These are phyloP conservation scores for Oxytorus armatus DNA, from an alignment of 2,888 invertebrate species.

Conservation along the genomic window DNA sequence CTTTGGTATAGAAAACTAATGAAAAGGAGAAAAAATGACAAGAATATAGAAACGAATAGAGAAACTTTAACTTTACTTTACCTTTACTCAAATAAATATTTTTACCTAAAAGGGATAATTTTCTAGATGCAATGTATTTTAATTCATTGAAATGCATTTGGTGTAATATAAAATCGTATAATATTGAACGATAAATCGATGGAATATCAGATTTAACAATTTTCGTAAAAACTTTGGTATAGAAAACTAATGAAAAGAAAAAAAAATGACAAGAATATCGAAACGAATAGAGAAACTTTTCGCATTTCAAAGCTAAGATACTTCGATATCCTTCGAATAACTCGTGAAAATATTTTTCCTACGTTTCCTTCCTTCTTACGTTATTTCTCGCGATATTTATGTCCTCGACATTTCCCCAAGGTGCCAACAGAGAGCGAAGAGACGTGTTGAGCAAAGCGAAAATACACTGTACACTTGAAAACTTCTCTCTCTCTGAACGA, in stretches of 20 bases:
- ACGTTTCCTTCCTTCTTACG: slow-evolving; percentile 1
- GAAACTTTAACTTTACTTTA: no score
- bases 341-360: slow-evolving; percentile 18
- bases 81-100: no score
- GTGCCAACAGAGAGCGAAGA: slow-evolving; percentile 5
- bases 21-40: neutral
- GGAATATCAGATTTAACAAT: neutral
- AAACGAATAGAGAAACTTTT: no score
- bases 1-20: neutral
- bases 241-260: neutral
- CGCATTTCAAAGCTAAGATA: neutral
- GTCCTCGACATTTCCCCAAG: slow-evolving; percentile 54
- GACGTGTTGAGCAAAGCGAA: slow-evolving; percentile 26
- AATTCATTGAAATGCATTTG: no score
- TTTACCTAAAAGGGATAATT: no score
- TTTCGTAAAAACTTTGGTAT: neutral
- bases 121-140: no score
- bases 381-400: slow-evolving; percentile 46
- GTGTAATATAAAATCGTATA: no score
- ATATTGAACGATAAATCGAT: neutral
- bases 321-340: neutral
- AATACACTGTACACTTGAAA: slow-evolving; percentile 39
- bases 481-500: slow-evolving; percentile 43
- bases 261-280: no score
- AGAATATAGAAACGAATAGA: no score